phyloP scores from a whole-genome alignment of 1,140 invertebrate species.

The Liolophura sinensis region DNA sequence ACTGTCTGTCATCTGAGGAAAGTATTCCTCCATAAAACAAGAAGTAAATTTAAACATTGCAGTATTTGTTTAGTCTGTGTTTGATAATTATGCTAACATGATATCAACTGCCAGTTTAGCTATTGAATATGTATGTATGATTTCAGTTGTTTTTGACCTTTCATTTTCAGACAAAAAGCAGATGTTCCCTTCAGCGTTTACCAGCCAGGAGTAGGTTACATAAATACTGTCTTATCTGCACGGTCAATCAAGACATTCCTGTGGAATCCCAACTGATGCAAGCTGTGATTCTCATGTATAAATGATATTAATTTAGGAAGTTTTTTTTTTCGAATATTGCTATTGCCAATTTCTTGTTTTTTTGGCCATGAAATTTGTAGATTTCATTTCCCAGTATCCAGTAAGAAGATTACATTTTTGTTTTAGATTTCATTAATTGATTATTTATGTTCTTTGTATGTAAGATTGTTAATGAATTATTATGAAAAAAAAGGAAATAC shows the following conservation, averaged over 20 bases:
- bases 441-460: too few relatives aligned
- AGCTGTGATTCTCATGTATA: too few relatives aligned
- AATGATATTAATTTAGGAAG: too few relatives aligned
- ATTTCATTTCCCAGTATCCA: too few relatives aligned
- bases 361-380: too few relatives aligned
- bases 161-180: slow-evolving; percentile 15
- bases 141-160: not conserved
- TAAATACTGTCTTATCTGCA: slow-evolving; percentile 31
- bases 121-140: not conserved
- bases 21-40: not conserved
- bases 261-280: slow-evolving; percentile 33
- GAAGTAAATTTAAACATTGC: not conserved
- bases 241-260: slow-evolving; percentile 54
- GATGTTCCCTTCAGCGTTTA: slow-evolving; percentile 31
- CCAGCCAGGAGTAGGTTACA: slow-evolving; percentile 42
- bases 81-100: not conserved
- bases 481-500: too few relatives aligned
- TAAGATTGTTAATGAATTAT: too few relatives aligned
- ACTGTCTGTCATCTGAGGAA: too few relatives aligned
- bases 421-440: too few relatives aligned
- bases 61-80: not conserved
- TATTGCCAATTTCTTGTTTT: too few relatives aligned
- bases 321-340: too few relatives aligned
- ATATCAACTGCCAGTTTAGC: not conserved
- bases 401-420: too few relatives aligned